A percentile compares a stretch with the other conserved stretches of the same genome.
phyloP scores from a whole-genome alignment of 2,797 vertebrate species.

The Bradypodion pumilum region DNA sequence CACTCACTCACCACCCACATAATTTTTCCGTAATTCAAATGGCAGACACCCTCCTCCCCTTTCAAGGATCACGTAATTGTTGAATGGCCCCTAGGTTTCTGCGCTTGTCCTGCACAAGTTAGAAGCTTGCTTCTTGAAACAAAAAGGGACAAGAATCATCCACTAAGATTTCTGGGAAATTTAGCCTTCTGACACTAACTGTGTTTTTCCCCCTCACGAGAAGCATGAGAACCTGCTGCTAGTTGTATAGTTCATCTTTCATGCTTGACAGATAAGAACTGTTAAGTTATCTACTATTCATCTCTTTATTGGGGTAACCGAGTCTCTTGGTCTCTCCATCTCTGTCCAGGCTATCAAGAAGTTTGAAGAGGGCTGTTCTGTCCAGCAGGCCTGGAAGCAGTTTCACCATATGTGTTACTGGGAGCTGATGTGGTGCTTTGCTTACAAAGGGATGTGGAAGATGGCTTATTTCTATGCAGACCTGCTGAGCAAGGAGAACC shows the following conservation, averaged over 20 bases:
- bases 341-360: slow-evolving; percentile 78
- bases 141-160: neutral
- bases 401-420: slow-evolving; percentile 92
- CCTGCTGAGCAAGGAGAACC: slow-evolving; percentile 86
- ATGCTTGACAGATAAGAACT: neutral
- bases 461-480: slow-evolving; percentile 89
- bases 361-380: slow-evolving; percentile 85
- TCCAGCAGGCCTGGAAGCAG: slow-evolving; percentile 87
- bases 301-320: neutral
- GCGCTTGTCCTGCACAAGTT: too few relatives aligned
- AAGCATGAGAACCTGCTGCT: neutral
- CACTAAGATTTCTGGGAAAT: neutral
- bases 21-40: too few relatives aligned
- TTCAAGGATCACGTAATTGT: too few relatives aligned
- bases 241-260: neutral
- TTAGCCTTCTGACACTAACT: neutral
- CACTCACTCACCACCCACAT: too few relatives aligned
- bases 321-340: neutral
- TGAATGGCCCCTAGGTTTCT: too few relatives aligned
- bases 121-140: neutral
- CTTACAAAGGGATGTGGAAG: slow-evolving; percentile 83
- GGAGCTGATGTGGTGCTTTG: slow-evolving; percentile 91
- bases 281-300: neutral
- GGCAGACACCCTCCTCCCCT: too few relatives aligned
- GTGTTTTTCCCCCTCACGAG: too few relatives aligned